Base-by-base conservation (phyloP, 2,113 vertebrate species). In the Hemichromis elongatus region DNA sequence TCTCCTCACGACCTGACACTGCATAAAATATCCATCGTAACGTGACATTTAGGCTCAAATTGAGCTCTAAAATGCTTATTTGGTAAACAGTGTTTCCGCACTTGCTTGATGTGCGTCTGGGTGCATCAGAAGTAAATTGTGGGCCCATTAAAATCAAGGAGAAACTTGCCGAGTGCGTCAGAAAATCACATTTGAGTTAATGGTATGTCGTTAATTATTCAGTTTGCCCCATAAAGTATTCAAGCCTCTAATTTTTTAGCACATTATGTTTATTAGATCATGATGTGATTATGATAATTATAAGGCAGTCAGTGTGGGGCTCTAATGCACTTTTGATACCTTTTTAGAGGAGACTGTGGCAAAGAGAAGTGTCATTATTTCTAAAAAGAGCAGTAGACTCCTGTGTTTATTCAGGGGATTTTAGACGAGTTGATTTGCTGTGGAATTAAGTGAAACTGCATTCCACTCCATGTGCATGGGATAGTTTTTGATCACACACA, bases 181-280 rank as follows among this genome's bases (percentile, higher is more conserved):
- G 56, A 82, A 92, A 93, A 92, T 88, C 47, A 73, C 86, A 87
- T 86, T 80, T 57, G 56, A 88, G 47, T 87, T 92, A 89, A 92
- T 90, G 81, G 89, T 30, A 47, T 42, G 42, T 61, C 50, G 28
- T 90, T 91, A 92, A 92, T 92, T 92, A 92, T 93, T 89, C 81
- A 91, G 79, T 80, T 90, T 81, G 63, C 66, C 19, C 86, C 79
- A 92, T 92, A 86, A 92, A 88, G 83, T 91, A 89, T 91, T 93
- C 81, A 90, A 82, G 54, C 70, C 81, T 81, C 57, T 87, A 77
- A 89, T 90, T 90, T 91, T 66, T 90, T 83, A 81, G 84, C 85
- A 83, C 89, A 90, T 92, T 92, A 89, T 84, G 81, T 90, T 89
- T 91, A 93, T 91, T 92, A 92, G 88, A 84, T 91, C 63, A 87